A percentile compares a stretch with the other conserved stretches of the same genome.
phyloP scores from a whole-genome alignment of 1,140 invertebrate species.

The Acyrthosiphon pisum region DNA sequence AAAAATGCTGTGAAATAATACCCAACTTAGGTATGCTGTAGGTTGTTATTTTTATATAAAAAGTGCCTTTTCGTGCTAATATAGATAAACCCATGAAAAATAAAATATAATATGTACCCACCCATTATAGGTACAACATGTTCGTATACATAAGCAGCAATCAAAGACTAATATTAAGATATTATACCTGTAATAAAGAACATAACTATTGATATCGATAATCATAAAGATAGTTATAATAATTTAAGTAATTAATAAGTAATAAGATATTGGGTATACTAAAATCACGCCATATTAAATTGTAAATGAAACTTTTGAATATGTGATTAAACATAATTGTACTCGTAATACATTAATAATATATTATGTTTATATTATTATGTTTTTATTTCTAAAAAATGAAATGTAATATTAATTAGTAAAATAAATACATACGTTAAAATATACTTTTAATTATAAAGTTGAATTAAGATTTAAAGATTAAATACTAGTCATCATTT shows the following conservation, averaged over 20 bases:
- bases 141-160: neutral
- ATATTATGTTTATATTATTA: neutral
- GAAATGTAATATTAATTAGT: no score
- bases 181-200: neutral
- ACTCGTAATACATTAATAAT: neutral
- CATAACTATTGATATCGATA: neutral
- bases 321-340: neutral
- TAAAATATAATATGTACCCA: neutral
- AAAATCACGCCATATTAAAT: neutral
- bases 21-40: neutral
- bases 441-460: no score
- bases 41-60: neutral
- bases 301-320: neutral
- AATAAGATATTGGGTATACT: neutral
- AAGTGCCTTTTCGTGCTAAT: no score
- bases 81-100: no score
- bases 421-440: no score
- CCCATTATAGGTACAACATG: neutral
- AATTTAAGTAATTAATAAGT: neutral
- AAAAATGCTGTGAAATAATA: no score
- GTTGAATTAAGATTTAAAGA: no score
- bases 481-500: no score
- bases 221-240: neutral
- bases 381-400: neutral
- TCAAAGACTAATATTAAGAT: neutral